Conservation (phyloP, 1,140 invertebrate genomes). For the Arion vulgaris region DNA sequence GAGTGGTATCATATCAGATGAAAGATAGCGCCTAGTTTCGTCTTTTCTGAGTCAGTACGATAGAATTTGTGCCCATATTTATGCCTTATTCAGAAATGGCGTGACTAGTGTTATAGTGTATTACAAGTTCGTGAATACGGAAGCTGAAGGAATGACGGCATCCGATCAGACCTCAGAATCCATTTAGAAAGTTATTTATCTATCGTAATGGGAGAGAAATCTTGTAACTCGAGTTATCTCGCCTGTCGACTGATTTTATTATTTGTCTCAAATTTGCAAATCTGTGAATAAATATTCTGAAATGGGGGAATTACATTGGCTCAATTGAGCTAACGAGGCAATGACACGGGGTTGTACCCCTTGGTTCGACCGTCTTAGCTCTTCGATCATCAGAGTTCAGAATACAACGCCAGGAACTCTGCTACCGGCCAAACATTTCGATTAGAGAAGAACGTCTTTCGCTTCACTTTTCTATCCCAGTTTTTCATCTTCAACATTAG, state of each 20-base stretch:
- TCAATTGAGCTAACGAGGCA: constrained; percentile 52
- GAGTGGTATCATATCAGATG: no score
- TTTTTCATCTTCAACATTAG: constrained; percentile 15
- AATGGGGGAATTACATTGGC: constrained; percentile 47
- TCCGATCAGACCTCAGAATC: background rate
- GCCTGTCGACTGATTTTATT: constrained; percentile 32
- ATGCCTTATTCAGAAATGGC: no score
- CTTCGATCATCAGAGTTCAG: background rate
- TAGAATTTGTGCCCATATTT: no score
- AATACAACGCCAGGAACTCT: background rate
- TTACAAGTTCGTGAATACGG: background rate
- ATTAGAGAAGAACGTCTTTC: background rate
- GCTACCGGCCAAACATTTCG: constrained; percentile 24
- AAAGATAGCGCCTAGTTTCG: no score
- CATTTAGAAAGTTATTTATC: constrained; percentile 41
- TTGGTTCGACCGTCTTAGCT: constrained; percentile 19
- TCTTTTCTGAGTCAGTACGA: no score
- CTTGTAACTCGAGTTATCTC: constrained; percentile 35
- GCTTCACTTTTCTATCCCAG: background rate
- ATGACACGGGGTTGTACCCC: constrained; percentile 39
- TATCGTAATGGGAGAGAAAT: constrained; percentile 38
- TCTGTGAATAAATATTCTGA: constrained; percentile 49
- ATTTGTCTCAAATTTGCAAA: constrained; percentile 49
- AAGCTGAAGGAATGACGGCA: constrained; percentile 12
- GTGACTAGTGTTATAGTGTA: no score